Percentiles rank a stretch among this genome's conserved stretches.
Evolutionary conservation across 2,888 invertebrate species (phyloP).

Genomic region (Anorthoa munda): DNA sequence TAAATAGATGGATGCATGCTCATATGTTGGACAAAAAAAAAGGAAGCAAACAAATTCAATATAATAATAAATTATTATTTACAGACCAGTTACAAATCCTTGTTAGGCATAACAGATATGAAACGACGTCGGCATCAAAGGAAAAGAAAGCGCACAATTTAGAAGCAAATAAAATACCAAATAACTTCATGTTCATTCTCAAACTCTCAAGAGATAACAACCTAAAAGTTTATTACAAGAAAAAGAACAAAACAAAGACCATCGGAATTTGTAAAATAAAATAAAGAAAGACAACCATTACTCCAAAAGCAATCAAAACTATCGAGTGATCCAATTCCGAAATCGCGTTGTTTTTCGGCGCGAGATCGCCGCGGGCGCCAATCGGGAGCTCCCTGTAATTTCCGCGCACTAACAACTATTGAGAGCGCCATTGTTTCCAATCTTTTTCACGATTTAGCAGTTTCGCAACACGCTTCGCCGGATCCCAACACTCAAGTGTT

Average conservation of each 20-base stretch:
- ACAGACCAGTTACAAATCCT: slow-evolving; percentile 12
- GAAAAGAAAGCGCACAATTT: neutral
- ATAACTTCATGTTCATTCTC: neutral
- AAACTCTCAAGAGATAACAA: neutral
- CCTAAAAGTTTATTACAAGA: slow-evolving; percentile 22
- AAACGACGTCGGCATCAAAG: neutral
- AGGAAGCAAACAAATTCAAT: neutral
- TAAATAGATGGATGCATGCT: neutral
- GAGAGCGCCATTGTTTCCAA: slow-evolving; percentile 77
- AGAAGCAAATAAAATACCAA: neutral
- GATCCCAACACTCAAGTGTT: slow-evolving; percentile 57
- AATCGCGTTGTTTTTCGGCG: slow-evolving; percentile 79
- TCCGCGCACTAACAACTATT: slow-evolving; percentile 81
- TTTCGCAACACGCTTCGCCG: slow-evolving; percentile 69
- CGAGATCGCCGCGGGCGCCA: slow-evolving; percentile 73
- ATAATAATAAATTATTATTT: neutral
- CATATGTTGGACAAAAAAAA: neutral
- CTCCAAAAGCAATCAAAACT: slow-evolving; percentile 85
- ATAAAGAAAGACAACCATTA: slow-evolving; percentile 72
- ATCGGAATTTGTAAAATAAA: slow-evolving; percentile 60
- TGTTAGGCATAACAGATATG: slow-evolving; percentile 12
- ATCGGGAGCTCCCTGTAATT: slow-evolving; percentile 76
- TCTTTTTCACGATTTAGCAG: slow-evolving; percentile 72
- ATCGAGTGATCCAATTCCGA: slow-evolving; percentile 81
- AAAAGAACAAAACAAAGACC: slow-evolving; percentile 44